phyloP scores from a whole-genome alignment of 2,113 vertebrate species.

The Chamaetylas fuelleborni region DNA sequence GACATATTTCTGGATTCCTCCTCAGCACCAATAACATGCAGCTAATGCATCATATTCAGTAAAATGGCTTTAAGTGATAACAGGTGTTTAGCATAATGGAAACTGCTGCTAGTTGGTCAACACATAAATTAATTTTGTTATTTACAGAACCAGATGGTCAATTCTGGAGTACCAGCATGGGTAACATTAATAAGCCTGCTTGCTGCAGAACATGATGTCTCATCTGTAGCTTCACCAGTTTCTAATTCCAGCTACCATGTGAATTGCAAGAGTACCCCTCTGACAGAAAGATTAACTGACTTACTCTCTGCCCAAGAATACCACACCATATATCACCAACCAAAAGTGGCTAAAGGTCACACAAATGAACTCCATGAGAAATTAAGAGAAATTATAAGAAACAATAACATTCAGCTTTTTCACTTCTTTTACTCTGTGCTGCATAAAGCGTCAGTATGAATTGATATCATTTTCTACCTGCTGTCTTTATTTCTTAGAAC shows the following conservation, averaged over 20 bases:
- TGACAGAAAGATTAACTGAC: slow-evolving; percentile 52
- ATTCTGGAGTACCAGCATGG: slow-evolving; percentile 63
- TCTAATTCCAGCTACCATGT: slow-evolving; percentile 40
- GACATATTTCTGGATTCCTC: not conserved
- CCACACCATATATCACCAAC: not conserved
- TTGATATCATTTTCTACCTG: not conserved
- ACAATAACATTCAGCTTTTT: slow-evolving; percentile 53
- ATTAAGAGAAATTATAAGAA: slow-evolving; percentile 48
- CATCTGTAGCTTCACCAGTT: slow-evolving; percentile 8
- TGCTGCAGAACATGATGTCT: slow-evolving; percentile 8
- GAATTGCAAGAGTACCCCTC: not conserved
- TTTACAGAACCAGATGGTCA: slow-evolving; percentile 65
- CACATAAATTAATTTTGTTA: slow-evolving; percentile 71
- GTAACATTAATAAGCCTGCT: slow-evolving; percentile 43
- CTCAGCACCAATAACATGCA: not conserved
- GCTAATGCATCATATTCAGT: slow-evolving; percentile 30
- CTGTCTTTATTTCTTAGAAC: not conserved
- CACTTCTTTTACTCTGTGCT: not conserved
- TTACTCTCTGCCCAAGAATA: not conserved
- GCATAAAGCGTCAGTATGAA: not conserved
- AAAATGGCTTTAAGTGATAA: slow-evolving; percentile 45
- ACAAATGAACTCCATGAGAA: not conserved
- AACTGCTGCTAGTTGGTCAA: slow-evolving; percentile 63
- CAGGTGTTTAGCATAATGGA: slow-evolving; percentile 61
- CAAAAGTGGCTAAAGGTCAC: slow-evolving; percentile 36